Base-by-base conservation (phyloP, 2,113 vertebrate genomes). In the Coptodon rendalli region DNA sequence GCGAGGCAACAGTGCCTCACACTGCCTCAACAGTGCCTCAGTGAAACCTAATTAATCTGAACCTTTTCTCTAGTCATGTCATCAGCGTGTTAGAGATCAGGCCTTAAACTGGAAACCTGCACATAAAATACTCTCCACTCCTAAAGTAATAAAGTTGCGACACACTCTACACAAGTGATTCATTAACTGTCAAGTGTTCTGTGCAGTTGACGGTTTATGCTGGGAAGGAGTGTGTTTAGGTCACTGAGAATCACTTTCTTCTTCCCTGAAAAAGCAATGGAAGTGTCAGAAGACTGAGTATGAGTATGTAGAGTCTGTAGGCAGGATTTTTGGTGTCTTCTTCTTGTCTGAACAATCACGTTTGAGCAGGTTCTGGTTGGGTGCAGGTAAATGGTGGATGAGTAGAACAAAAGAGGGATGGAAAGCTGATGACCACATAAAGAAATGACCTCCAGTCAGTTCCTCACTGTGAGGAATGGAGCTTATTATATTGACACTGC, bases 401-500 rank as follows among this genome's bases (percentile, higher is more conserved):
- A 27, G 5, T 71, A 24, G 66, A 71, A 43, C 8, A 9, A 43
- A 63, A 63, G 31, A 36, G 29, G 14, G 14, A 4, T 34, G 57
- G 27, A 9, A 29, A 9, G 5, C 16, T 6, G 38, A 71, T 43
- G 36, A 71, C 66, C 5, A 1, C 40, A 17, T 29, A 76, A 76
- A 29, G 13, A 10, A 48, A 48, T 29, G 0, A 48, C 9, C 0
- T 2, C 2, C 9, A 19, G 9, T 11, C 40, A 29, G 24, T 50
- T 76, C 24, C 48, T 19, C 24, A 19, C 43, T 50, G 43, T 19
- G 71, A 48, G 4, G 24, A 27, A 45, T 11, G 10, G 22, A 73
- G 38, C 22, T 73, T 73, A 48, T 73, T 73, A 48, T 27, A 48
- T 73, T 19, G 40, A 10, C 22, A 29, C 68, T 29, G 40, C 22